Conservation (phyloP, 1,140 invertebrate species). For the Zophobas atratus region DNA sequence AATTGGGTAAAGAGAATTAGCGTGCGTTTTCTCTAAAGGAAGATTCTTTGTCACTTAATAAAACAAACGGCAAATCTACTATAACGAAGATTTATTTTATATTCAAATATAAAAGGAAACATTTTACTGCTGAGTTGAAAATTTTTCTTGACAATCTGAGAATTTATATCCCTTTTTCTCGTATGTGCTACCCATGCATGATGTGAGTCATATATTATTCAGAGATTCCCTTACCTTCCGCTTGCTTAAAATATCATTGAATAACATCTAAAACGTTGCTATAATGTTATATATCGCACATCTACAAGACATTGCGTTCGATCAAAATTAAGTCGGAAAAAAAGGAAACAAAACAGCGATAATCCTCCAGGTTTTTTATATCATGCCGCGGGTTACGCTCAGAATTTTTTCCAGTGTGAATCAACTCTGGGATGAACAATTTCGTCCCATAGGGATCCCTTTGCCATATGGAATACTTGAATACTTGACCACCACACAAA, state of each 20-base stretch:
- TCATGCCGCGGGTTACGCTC: constrained; percentile 1
- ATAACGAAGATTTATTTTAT: constrained; percentile 58
- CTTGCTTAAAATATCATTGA: constrained; percentile 55
- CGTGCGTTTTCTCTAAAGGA: constrained; percentile 17
- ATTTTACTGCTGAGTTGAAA: constrained; percentile 58
- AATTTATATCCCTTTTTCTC: constrained; percentile 59
- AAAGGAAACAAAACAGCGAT: neutral
- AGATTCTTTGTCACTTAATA: constrained; percentile 50
- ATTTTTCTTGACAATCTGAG: constrained; percentile 60
- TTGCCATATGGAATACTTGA: constrained; percentile 23
- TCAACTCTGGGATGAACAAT: constrained; percentile 32
- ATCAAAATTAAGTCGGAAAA: constrained; percentile 27
- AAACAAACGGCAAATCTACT: constrained; percentile 47
- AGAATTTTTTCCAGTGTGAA: constrained; percentile 24
- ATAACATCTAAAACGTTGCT: constrained; percentile 45
- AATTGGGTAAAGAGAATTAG: constrained; percentile 33
- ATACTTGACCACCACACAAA: constrained; percentile 10
- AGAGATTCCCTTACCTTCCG: constrained; percentile 55
- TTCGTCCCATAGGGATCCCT: constrained; percentile 16
- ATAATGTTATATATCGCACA: neutral
- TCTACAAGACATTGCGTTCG: constrained; percentile 6
- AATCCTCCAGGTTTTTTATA: neutral
- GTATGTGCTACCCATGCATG: constrained; percentile 53
- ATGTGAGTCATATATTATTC: constrained; percentile 55
- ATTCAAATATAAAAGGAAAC: constrained; percentile 58